These are phyloP conservation scores for Hoplodrina blanda DNA, from an alignment of 2,888 invertebrate genomes.

Conservation along the genomic window DNA sequence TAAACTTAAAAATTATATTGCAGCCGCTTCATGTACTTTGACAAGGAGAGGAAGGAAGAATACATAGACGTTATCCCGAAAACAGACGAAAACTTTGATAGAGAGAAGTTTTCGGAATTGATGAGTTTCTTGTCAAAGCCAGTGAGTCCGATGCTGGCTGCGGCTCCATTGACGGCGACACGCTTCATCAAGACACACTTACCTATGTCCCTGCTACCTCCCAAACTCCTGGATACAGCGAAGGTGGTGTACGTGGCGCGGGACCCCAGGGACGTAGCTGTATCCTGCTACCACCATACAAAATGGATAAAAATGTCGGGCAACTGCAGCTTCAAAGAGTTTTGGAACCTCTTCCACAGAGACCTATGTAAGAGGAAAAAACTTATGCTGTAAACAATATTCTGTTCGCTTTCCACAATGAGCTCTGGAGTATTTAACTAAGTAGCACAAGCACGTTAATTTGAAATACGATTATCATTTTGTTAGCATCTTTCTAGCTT, in stretches of 20 bases:
- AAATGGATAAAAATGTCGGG: conserved; percentile 86
- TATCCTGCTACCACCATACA: conserved; percentile 93
- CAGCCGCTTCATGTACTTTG: conserved; percentile 34
- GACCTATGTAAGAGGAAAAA: conserved; percentile 86
- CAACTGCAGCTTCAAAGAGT: conserved; percentile 83
- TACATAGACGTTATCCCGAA: not conserved
- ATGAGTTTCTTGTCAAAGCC: conserved; percentile 13
- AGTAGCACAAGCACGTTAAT: too few relatives aligned
- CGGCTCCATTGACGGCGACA: conserved; percentile 71
- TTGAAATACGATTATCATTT: too few relatives aligned
- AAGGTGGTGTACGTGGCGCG: conserved; percentile 94
- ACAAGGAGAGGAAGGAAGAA: conserved; percentile 8
- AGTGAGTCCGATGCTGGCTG: conserved; percentile 41
- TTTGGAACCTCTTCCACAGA: conserved; percentile 91
- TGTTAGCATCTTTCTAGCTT: too few relatives aligned
- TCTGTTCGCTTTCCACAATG: too few relatives aligned
- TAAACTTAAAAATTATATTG: not conserved
- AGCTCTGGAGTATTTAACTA: too few relatives aligned
- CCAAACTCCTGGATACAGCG: conserved; percentile 82
- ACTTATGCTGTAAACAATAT: not conserved
- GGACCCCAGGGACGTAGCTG: conserved; percentile 95
- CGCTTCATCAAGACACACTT: conserved; percentile 93
- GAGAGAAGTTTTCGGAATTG: conserved; percentile 10
- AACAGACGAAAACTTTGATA: conserved; percentile 16
- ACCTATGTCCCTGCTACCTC: conserved; percentile 92